phyloP scores from a whole-genome alignment of 2,113 vertebrate species.

The Podilymbus podiceps region DNA sequence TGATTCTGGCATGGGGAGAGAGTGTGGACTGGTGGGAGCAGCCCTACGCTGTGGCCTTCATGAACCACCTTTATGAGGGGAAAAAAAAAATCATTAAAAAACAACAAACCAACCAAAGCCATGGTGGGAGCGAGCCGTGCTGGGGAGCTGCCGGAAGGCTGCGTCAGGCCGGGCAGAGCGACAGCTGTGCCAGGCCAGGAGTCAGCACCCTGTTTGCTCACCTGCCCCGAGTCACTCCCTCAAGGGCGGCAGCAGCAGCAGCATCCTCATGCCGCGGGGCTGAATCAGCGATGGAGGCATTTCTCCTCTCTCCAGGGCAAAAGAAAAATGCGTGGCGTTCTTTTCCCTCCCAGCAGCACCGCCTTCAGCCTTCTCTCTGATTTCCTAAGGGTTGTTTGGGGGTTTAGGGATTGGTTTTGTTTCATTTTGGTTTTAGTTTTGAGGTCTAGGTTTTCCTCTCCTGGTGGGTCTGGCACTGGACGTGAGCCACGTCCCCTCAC shows the following conservation, averaged over 20 bases:
- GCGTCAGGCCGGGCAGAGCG: not conserved
- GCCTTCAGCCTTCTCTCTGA: not conserved
- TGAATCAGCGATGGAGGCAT: not conserved
- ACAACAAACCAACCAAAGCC: not conserved
- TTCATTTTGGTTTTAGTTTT: not conserved
- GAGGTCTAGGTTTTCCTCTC: not conserved
- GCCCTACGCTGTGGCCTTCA: not conserved
- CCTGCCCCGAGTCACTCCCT: not conserved
- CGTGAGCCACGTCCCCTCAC: accelerated
- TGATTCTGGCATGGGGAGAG: not conserved
- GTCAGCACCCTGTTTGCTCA: not conserved
- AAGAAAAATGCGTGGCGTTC: not conserved
- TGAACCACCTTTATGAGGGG: not conserved
- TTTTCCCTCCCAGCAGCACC: not conserved
- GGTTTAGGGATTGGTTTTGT: not conserved
- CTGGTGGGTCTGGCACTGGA: accelerated
- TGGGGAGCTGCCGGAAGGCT: not conserved
- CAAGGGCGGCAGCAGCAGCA: not conserved
- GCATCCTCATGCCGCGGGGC: not conserved
- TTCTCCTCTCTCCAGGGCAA: not conserved
- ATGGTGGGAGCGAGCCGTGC: not conserved
- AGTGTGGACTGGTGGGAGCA: not conserved
- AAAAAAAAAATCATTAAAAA: not conserved
- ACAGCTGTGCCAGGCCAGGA: not conserved
- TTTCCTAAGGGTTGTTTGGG: not conserved